Evolutionary conservation across 2,888 invertebrate species (phyloP).

Genomic region (Eustalomyia histrio): DNA sequence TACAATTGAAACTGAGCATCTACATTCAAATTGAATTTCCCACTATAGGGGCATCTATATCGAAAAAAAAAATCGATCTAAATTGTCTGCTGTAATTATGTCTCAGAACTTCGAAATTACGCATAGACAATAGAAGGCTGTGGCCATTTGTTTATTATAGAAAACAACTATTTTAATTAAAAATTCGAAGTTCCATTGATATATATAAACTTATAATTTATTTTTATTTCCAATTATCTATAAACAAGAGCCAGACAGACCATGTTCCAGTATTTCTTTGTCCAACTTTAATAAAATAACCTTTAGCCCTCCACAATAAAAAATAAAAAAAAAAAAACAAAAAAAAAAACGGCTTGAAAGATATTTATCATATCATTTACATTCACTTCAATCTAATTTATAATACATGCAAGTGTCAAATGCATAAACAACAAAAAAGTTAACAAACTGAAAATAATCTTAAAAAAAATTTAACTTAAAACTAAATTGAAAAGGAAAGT

Average conservation of each 20-base stretch:
- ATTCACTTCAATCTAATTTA: conserved; percentile 62
- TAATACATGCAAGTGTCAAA: conserved; percentile 60
- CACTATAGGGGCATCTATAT: no score
- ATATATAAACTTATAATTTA: not conserved
- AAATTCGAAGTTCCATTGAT: not conserved
- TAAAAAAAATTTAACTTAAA: conserved; percentile 22
- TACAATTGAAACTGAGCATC: no score
- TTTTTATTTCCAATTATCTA: not conserved
- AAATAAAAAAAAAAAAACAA: no score
- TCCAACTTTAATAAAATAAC: conserved; percentile 56
- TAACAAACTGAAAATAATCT: conserved; percentile 49
- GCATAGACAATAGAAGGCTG: no score
- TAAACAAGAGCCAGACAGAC: not conserved
- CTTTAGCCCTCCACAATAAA: conserved; percentile 50
- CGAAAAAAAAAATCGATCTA: no score
- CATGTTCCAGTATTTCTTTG: conserved; percentile 52
- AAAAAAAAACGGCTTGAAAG: not conserved
- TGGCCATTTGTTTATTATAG: no score
- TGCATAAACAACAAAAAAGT: conserved; percentile 27
- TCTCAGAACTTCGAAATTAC: no score
- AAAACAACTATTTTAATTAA: not conserved
- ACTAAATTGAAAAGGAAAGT: conserved; percentile 57
- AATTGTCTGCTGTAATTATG: no score
- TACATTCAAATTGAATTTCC: no score
- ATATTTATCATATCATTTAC: conserved; percentile 61